Percentiles rank a stretch among this genome's conserved stretches.
These are phyloP conservation scores for Melanotaenia boesemani DNA, from an alignment of 2,797 vertebrate species.

Conservation along the genomic window DNA sequence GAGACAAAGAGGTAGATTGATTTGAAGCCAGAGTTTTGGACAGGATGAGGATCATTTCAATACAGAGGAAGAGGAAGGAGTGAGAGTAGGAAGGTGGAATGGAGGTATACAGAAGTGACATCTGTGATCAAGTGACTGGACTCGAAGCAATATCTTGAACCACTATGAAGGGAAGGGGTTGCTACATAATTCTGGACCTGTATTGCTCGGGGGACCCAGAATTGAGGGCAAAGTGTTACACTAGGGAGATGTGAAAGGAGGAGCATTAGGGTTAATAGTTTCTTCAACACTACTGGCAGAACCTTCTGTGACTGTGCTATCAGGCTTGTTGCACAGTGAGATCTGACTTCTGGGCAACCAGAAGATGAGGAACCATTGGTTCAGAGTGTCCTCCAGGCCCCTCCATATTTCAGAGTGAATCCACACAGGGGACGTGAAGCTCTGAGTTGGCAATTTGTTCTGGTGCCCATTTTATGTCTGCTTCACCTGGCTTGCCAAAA, in stretches of 20 bases:
- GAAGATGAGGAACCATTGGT: conserved; percentile 63
- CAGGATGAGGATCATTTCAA: conserved; percentile 63
- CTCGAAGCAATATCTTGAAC: conserved; percentile 73
- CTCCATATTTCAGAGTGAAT: conserved; percentile 39
- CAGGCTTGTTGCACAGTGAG: conserved; percentile 62
- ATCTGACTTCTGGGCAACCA: conserved; percentile 54
- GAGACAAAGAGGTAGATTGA: conserved; percentile 92
- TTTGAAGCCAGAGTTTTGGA: conserved; percentile 91
- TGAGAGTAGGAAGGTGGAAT: conserved; percentile 52
- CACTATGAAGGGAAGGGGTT: conserved; percentile 70
- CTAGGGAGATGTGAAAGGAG: conserved; percentile 25
- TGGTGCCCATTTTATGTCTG: conserved; percentile 32
- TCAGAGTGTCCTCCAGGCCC: conserved; percentile 52
- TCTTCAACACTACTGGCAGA: conserved; percentile 58
- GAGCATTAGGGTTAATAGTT: conserved; percentile 42
- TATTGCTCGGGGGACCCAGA: conserved; percentile 77
- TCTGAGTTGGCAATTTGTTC: conserved; percentile 51
- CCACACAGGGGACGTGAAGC: conserved; percentile 46
- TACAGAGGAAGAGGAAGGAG: conserved; percentile 50
- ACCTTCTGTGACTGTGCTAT: conserved; percentile 44
- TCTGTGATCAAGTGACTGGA: conserved; percentile 67
- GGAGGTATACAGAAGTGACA: conserved; percentile 69
- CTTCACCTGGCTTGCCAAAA: conserved; percentile 43
- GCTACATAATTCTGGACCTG: conserved; percentile 87
- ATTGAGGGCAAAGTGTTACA: conserved; percentile 58